Evolutionary conservation across 2,113 vertebrate genomes (phyloP).

Genomic region (Epinephelus fuscoguttatus): DNA sequence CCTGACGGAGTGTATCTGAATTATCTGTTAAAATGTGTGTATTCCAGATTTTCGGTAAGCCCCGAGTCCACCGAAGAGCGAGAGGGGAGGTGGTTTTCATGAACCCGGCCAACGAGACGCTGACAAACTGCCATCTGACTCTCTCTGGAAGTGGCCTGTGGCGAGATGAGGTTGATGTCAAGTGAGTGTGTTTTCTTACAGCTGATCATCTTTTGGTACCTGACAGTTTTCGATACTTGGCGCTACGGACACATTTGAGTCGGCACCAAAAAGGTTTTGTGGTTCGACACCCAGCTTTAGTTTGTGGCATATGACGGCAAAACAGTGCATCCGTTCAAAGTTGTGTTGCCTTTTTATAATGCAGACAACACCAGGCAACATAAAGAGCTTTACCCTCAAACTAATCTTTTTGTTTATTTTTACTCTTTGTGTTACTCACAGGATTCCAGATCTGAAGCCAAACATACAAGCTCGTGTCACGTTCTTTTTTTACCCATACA

Average conservation of each 20-base stretch:
- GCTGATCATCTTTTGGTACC: no score
- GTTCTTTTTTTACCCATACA: conserved; percentile 56
- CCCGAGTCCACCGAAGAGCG: conserved; percentile 45
- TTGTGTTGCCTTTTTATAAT: no score
- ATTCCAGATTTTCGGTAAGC: conserved; percentile 18
- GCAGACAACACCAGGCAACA: not conserved
- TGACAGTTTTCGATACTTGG: not conserved
- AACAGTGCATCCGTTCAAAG: no score
- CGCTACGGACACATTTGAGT: not conserved
- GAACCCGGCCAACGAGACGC: conserved; percentile 77
- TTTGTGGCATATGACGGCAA: no score
- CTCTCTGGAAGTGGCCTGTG: conserved; percentile 85
- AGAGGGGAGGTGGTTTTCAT: conserved; percentile 74
- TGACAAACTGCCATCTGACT: conserved; percentile 82
- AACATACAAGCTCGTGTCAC: fast-evolving
- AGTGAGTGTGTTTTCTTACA: conserved; percentile 26
- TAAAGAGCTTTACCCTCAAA: no score
- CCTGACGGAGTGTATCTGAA: not conserved
- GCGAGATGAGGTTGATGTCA: fast-evolving
- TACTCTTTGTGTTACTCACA: conserved; percentile 21
- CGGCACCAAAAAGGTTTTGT: not conserved
- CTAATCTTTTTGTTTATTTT: not conserved
- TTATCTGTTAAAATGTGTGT: not conserved
- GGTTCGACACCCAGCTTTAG: no score
- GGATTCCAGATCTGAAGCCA: conserved; percentile 37